These are phyloP conservation scores for Diaphora mendica DNA, from an alignment of 2,888 invertebrate genomes.

Conservation along the genomic window DNA sequence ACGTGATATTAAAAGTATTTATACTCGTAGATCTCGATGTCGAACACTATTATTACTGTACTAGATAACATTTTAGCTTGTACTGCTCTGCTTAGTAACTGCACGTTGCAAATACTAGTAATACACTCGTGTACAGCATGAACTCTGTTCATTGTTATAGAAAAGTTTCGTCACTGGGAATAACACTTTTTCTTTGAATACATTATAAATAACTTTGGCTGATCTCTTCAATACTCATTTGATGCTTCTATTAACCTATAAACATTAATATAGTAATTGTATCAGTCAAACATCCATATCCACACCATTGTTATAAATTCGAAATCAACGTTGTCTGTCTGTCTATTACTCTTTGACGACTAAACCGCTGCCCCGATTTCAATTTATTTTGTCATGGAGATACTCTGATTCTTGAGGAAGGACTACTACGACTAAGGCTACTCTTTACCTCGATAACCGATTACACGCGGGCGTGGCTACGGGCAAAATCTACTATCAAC, in stretches of 20 bases:
- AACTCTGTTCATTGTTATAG: constrained; percentile 2
- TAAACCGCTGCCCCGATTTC: no score
- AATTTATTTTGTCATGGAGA: no score
- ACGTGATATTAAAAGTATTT: background rate
- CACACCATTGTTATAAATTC: background rate
- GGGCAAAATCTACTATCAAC: no score
- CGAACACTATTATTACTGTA: background rate
- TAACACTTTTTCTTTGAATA: background rate
- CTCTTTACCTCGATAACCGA: no score
- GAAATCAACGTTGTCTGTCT: no score
- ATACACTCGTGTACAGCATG: background rate
- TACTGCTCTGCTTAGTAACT: constrained; percentile 9
- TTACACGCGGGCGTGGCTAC: no score
- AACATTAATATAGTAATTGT: background rate
- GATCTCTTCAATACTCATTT: background rate
- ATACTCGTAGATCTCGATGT: background rate
- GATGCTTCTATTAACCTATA: background rate
- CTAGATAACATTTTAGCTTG: background rate
- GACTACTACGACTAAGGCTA: no score
- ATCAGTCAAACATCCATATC: background rate
- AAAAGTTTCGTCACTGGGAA: constrained; percentile 1
- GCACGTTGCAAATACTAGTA: constrained; percentile 5
- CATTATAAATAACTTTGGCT: background rate
- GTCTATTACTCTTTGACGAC: no score
- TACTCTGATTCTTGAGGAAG: no score